Conservation (phyloP, 2,113 vertebrate species). For the Microtus oregoni region DNA sequence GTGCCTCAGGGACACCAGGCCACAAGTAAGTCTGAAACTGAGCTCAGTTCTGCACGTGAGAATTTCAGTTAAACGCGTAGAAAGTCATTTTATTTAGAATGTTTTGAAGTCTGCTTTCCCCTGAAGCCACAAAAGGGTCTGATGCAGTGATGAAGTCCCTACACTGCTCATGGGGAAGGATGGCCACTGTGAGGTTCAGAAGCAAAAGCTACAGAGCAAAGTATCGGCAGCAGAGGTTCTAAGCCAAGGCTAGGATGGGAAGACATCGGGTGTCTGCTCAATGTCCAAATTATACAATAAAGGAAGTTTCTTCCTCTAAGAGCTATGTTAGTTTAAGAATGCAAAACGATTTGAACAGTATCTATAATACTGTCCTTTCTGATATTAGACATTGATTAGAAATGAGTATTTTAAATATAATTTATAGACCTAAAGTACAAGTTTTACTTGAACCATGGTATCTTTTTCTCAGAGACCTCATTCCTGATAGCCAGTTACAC, state of each 20-base stretch:
- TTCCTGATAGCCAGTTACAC: background rate
- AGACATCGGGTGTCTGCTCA: background rate
- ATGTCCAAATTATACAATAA: background rate
- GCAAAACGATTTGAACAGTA: background rate
- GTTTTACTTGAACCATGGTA: background rate
- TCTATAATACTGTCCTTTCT: background rate
- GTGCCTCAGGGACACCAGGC: background rate
- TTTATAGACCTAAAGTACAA: background rate
- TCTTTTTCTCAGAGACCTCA: background rate
- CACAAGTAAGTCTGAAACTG: background rate
- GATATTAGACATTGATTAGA: background rate
- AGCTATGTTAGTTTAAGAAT: background rate
- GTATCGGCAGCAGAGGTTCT: background rate
- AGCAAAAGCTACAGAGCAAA: background rate
- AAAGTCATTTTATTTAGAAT: background rate
- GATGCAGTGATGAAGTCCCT: background rate
- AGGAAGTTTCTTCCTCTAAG: background rate
- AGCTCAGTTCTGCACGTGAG: background rate
- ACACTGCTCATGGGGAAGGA: background rate
- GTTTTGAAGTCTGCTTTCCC: background rate
- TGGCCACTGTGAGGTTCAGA: background rate
- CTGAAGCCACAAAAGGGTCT: background rate
- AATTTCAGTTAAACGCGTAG: background rate
- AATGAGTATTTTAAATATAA: conserved; percentile 28
- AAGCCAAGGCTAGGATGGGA: background rate